phyloP scores from a whole-genome alignment of 2,113 vertebrate genomes.

The Lepidothrix coronata region DNA sequence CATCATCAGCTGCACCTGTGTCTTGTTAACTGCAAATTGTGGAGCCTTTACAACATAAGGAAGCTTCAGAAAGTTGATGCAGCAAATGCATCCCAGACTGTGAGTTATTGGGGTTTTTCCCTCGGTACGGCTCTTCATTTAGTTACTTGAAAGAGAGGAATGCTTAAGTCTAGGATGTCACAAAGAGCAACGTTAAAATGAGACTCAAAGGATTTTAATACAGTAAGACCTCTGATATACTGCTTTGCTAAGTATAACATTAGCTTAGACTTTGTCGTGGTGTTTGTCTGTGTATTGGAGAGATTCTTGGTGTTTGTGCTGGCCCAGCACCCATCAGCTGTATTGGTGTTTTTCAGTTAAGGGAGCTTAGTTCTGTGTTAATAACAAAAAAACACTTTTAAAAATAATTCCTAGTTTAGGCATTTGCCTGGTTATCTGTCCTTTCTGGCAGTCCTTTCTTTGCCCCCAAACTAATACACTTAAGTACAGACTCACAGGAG shows the following conservation, averaged over 20 bases:
- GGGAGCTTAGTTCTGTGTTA: neutral
- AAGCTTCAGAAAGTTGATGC: conserved; percentile 5
- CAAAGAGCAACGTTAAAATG: neutral
- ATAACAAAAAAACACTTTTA: neutral
- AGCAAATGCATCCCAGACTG: conserved; percentile 13
- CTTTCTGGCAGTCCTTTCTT: neutral
- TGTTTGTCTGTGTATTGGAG: neutral
- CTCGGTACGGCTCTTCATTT: neutral
- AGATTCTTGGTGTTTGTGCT: neutral
- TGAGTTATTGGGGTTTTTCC: neutral
- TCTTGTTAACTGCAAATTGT: conserved; percentile 26
- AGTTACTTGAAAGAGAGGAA: neutral
- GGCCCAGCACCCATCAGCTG: neutral
- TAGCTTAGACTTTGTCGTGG: neutral
- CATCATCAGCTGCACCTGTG: conserved; percentile 11
- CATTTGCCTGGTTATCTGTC: neutral
- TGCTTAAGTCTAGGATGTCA: neutral
- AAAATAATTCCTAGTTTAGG: neutral
- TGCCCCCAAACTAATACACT: neutral
- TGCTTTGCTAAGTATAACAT: neutral
- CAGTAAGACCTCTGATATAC: neutral
- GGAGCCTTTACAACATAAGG: neutral
- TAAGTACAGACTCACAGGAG: neutral
- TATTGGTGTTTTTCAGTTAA: neutral
- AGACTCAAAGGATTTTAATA: neutral